A percentile compares a stretch with the other conserved stretches of the same genome.
Evolutionary conservation across 2,113 vertebrate genomes (phyloP).

Genomic region (Microcebus tavaratra): DNA sequence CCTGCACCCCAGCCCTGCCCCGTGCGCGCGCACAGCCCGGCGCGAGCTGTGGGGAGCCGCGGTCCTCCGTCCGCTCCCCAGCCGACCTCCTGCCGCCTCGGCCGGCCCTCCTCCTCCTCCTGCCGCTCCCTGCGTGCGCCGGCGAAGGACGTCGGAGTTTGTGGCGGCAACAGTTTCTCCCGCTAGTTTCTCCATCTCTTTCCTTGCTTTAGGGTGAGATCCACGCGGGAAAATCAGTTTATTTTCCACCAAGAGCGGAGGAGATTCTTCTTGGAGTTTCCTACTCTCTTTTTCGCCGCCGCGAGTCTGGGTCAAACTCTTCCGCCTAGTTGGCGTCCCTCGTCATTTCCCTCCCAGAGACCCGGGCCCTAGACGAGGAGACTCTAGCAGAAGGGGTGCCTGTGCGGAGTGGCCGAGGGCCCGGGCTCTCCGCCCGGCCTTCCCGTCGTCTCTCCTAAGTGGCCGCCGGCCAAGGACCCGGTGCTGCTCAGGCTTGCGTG

Average conservation of each 20-base stretch:
- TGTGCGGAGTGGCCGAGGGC: accelerated
- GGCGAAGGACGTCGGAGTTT: neutral
- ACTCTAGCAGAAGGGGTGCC: neutral
- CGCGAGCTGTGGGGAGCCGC: accelerated
- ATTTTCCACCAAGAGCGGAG: neutral
- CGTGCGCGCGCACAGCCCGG: neutral
- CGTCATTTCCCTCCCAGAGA: neutral
- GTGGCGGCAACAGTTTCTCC: neutral
- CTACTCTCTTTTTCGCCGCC: neutral
- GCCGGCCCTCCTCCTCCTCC: neutral
- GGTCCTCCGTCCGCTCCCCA: neutral
- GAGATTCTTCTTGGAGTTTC: conserved; percentile 24
- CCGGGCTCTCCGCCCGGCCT: neutral
- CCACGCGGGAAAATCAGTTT: neutral
- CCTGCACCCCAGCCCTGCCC: too few species aligned
- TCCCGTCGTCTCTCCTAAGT: neutral
- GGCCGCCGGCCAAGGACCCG: too few species aligned
- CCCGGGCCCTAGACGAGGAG: too few species aligned
- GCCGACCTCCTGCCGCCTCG: neutral
- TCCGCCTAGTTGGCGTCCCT: neutral
- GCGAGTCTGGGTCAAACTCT: neutral
- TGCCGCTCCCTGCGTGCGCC: neutral
- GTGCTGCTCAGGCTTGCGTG: neutral
- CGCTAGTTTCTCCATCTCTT: neutral
- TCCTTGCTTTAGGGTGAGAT: neutral